Evolutionary conservation across 2,113 vertebrate genomes (phyloP).

Genomic region (Crotalus viridis): DNA sequence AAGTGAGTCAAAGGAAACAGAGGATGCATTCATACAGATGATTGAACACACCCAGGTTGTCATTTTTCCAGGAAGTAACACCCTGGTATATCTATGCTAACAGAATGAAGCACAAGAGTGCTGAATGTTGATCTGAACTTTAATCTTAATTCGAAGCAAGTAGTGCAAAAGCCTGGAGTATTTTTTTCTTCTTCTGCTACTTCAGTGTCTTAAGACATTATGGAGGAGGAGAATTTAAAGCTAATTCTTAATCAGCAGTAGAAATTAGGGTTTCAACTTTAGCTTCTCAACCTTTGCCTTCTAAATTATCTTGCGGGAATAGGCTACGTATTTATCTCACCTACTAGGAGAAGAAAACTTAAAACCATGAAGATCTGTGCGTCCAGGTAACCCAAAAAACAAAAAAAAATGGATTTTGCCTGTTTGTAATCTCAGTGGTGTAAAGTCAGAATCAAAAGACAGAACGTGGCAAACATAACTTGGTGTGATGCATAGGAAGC

Average conservation of each 20-base stretch:
- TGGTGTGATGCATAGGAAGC: neutral
- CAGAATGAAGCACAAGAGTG: neutral
- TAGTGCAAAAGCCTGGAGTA: neutral
- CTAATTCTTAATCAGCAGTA: neutral
- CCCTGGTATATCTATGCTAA: neutral
- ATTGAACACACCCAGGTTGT: neutral
- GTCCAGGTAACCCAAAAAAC: too few species aligned
- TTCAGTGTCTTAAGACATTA: neutral
- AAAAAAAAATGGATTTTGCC: neutral
- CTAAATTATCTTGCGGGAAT: neutral
- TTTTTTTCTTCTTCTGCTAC: neutral
- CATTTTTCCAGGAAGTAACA: neutral
- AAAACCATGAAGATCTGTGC: too few species aligned
- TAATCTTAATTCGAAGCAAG: neutral
- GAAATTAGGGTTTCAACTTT: neutral
- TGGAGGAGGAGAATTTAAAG: neutral
- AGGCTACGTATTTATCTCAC: neutral
- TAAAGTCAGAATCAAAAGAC: neutral
- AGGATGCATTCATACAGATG: neutral
- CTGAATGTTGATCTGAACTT: neutral
- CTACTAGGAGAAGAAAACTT: neutral
- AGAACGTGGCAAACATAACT: neutral
- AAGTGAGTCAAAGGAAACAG: neutral
- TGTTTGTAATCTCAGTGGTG: neutral
- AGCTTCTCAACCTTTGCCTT: neutral